Percentiles rank a stretch among this genome's conserved stretches.
phyloP scores from a whole-genome alignment of 2,888 invertebrate species.

The Lissocephala sabroskyi region DNA sequence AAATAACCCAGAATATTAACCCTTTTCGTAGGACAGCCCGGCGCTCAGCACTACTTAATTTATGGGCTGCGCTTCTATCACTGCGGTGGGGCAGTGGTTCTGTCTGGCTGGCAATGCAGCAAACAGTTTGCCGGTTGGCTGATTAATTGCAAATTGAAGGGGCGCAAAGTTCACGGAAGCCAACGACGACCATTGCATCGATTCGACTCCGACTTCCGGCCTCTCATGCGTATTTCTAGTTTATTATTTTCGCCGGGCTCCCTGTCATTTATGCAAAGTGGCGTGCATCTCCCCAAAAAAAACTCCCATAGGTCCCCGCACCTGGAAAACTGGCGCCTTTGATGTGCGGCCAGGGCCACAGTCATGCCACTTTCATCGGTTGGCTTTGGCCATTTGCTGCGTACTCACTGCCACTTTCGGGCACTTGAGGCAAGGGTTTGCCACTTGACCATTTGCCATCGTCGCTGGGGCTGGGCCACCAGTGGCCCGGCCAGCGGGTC shows the following conservation, averaged over 20 bases:
- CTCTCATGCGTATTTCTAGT: constrained; percentile 48
- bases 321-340: constrained; percentile 48
- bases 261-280: constrained; percentile 58
- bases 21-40: constrained; percentile 26
- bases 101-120: not conserved
- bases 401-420: constrained; percentile 45
- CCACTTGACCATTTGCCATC: constrained; percentile 45
- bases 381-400: constrained; percentile 60
- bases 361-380: constrained; percentile 52
- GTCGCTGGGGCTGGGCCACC: constrained; percentile 10
- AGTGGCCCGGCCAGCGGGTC: constrained; percentile 31
- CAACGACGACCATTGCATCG: constrained; percentile 13
- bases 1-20: constrained; percentile 55
- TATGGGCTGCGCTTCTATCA: constrained; percentile 20
- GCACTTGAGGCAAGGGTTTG: constrained; percentile 49
- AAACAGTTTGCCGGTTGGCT: constrained; percentile 36
- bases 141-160: constrained; percentile 60
- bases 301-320: constrained; percentile 26
- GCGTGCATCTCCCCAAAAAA: no score
- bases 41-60: constrained; percentile 13
- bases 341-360: constrained; percentile 28
- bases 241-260: constrained; percentile 44
- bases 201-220: constrained; percentile 3
- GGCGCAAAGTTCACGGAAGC: constrained; percentile 55
- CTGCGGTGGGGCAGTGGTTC: constrained; percentile 10